phyloP scores from a whole-genome alignment of 2,113 vertebrate genomes.

The Chaetops frenatus region DNA sequence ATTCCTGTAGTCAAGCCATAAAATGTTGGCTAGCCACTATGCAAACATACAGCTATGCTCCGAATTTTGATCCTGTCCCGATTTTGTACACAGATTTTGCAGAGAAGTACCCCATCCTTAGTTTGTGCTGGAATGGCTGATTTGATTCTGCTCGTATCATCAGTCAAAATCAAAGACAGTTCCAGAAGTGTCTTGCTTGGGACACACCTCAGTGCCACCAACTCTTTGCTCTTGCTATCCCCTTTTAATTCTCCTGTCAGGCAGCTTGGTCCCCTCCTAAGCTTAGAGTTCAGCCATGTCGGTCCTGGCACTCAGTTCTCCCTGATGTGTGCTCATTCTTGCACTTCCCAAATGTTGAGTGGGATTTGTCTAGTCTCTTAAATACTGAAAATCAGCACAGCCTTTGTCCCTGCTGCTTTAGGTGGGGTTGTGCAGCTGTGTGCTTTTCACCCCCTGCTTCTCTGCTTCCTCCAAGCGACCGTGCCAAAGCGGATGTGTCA shows the following conservation, averaged over 20 bases:
- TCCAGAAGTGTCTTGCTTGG: not conserved
- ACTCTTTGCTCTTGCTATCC: not conserved
- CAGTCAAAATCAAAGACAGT: not conserved
- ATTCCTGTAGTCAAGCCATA: constrained; percentile 6
- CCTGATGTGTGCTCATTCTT: not conserved
- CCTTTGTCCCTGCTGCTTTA: not conserved
- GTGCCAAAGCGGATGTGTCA: not conserved
- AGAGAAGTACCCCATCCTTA: not conserved
- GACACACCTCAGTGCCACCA: not conserved
- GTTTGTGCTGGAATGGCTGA: not conserved
- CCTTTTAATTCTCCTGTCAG: not conserved
- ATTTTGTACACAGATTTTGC: not conserved
- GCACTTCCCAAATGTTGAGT: not conserved
- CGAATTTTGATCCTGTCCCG: not conserved
- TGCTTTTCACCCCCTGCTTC: not conserved
- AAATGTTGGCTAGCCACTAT: not conserved
- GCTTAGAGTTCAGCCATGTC: not conserved
- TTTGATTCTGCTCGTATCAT: not conserved
- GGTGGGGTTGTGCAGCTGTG: not conserved
- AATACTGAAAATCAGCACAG: not conserved
- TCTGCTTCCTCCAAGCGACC: not conserved
- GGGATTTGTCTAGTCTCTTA: not conserved
- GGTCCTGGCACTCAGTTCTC: not conserved
- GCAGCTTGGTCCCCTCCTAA: not conserved
- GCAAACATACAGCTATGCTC: constrained; percentile 1